Conservation (phyloP, 2,113 vertebrate genomes). For the Notarius quadriscutis region DNA sequence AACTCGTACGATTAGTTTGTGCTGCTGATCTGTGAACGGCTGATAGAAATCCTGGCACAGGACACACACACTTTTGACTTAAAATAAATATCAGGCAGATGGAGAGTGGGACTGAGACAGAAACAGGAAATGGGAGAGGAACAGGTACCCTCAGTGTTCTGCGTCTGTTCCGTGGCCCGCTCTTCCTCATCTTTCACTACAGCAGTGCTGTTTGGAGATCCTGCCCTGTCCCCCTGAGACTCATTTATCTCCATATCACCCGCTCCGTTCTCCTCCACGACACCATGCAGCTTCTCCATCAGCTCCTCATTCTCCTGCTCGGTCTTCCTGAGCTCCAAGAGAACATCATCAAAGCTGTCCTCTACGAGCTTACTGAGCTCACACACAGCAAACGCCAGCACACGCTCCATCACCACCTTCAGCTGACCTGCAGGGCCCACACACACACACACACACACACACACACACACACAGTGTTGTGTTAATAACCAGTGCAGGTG, state of each 20-base stretch:
- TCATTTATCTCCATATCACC: conserved; percentile 28
- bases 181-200: not conserved
- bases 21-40: too few relatives aligned
- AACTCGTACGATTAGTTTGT: too few relatives aligned
- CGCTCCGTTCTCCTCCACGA: not conserved
- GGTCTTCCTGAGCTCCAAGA: conserved; percentile 74
- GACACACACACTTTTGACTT: too few relatives aligned
- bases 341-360: conserved; percentile 75
- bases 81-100: not conserved
- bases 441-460: not conserved
- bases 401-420: conserved; percentile 73
- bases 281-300: conserved; percentile 56
- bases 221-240: conserved; percentile 54
- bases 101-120: not conserved
- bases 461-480: too few relatives aligned
- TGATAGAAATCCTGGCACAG: too few relatives aligned
- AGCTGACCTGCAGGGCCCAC: conserved; percentile 68
- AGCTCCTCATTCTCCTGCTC: conserved; percentile 68
- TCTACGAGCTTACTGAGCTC: conserved; percentile 77
- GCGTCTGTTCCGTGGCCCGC: conserved; percentile 13
- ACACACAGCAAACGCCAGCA: conserved; percentile 69
- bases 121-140: not conserved
- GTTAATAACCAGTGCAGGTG: too few relatives aligned
- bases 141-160: conserved; percentile 34
- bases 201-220: not conserved